Percentiles rank a stretch among this genome's conserved stretches.
phyloP scores from a whole-genome alignment of 2,888 invertebrate genomes.

The Gortyna flavago region DNA sequence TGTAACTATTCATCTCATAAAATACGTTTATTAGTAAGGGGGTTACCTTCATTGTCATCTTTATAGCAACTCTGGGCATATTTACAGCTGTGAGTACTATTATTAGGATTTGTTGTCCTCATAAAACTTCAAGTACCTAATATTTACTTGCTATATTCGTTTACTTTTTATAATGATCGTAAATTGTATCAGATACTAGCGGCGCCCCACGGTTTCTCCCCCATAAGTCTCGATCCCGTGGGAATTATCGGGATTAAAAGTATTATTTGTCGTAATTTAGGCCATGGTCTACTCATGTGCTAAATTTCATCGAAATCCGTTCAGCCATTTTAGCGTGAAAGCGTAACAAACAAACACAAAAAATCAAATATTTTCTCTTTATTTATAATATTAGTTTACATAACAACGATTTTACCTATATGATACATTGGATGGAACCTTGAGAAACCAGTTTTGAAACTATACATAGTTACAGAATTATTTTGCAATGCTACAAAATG shows the following conservation, averaged over 20 bases:
- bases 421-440: conserved; percentile 3
- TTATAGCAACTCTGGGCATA: background rate
- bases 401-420: background rate
- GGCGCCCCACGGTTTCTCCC: too few species aligned
- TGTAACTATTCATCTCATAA: too few species aligned
- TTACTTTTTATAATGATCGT: conserved; percentile 4
- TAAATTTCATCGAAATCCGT: background rate
- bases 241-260: background rate
- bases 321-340: background rate
- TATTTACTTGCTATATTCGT: background rate
- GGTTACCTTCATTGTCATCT: conserved; percentile 27
- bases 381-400: background rate
- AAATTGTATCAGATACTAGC: background rate
- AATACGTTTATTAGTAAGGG: too few species aligned
- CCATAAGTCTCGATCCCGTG: background rate
- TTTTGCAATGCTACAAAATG: conserved; percentile 1
- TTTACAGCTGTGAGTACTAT: conserved; percentile 15
- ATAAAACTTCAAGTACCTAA: conserved; percentile 25
- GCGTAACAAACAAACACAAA: background rate
- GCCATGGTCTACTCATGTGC: background rate
- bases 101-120: conserved; percentile 8
- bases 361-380: background rate
- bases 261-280: background rate
- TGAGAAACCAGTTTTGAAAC: conserved; percentile 41
- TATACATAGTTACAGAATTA: background rate